phyloP scores from a whole-genome alignment of 2,113 vertebrate genomes.

The Trichomycterus rosablanca region DNA sequence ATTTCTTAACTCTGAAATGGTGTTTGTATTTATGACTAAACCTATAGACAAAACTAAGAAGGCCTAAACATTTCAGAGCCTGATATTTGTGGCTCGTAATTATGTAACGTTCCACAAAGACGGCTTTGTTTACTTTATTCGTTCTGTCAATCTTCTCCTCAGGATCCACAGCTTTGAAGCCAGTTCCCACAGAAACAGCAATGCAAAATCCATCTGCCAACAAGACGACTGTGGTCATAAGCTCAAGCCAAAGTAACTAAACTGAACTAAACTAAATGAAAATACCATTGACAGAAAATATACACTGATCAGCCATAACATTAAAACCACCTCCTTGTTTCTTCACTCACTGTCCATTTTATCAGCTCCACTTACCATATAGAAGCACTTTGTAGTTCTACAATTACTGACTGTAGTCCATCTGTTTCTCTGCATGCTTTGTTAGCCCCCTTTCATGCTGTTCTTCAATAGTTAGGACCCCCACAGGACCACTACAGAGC shows the following conservation, averaged over 20 bases:
- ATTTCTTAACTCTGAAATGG: no score
- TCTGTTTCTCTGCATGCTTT: no score
- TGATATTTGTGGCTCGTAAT: constrained; percentile 11
- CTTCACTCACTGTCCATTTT: no score
- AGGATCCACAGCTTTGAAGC: constrained; percentile 19
- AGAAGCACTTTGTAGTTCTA: no score
- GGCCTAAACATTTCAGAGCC: neutral
- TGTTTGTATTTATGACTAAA: no score
- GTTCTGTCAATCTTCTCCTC: neutral
- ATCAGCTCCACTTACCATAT: no score
- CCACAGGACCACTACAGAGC: no score
- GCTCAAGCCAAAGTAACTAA: constrained; percentile 54
- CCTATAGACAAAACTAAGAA: constrained; percentile 8
- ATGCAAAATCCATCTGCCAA: constrained; percentile 35
- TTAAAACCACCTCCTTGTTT: no score
- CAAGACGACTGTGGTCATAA: constrained; percentile 53
- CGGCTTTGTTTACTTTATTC: constrained; percentile 17
- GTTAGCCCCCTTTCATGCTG: no score
- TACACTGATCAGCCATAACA: no score
- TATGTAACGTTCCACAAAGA: constrained; percentile 5
- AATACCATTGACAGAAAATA: neutral
- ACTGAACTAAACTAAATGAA: neutral
- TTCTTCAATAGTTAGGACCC: no score
- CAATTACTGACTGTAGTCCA: no score
- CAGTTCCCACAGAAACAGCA: constrained; percentile 15